Percentiles rank a stretch among this genome's conserved stretches.
Conservation (phyloP, 1,140 invertebrate species). For the Pinna nobilis region DNA sequence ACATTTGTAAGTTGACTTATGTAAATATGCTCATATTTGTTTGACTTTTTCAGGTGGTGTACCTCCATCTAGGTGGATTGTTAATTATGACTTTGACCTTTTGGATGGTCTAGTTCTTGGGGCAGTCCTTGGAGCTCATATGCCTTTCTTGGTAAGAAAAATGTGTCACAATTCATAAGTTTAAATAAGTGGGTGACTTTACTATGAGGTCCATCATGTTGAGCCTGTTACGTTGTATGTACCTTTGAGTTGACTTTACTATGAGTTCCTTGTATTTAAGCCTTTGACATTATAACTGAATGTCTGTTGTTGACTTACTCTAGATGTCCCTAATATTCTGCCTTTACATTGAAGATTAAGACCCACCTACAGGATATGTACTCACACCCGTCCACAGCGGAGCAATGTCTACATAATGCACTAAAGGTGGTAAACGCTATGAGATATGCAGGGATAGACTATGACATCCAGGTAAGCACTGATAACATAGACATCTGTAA, state of each 20-base stretch:
- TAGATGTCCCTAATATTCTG: background rate
- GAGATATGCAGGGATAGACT: constrained; percentile 71
- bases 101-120: constrained; percentile 74
- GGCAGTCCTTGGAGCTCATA: constrained; percentile 71
- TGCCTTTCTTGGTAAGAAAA: constrained; percentile 72
- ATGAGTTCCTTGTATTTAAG: no score
- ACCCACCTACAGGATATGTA: constrained; percentile 72
- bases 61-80: constrained; percentile 73
- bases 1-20: no score
- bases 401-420: constrained; percentile 75
- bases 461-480: constrained; percentile 71
- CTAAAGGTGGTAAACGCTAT: constrained; percentile 71
- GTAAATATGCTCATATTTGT: background rate
- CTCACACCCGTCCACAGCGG: constrained; percentile 68
- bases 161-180: no score
- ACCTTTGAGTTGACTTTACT: no score
- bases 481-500: no score
- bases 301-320: background rate
- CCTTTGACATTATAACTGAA: background rate
- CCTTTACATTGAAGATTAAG: constrained; percentile 58
- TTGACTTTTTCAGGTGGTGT: constrained; percentile 57
- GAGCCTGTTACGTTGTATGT: no score
- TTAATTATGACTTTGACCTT: constrained; percentile 75
- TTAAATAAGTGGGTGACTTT: background rate
- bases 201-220: background rate